Evolutionary conservation across 2,797 vertebrate species (phyloP).

Genomic region (Platyrinchus mystaceus): DNA sequence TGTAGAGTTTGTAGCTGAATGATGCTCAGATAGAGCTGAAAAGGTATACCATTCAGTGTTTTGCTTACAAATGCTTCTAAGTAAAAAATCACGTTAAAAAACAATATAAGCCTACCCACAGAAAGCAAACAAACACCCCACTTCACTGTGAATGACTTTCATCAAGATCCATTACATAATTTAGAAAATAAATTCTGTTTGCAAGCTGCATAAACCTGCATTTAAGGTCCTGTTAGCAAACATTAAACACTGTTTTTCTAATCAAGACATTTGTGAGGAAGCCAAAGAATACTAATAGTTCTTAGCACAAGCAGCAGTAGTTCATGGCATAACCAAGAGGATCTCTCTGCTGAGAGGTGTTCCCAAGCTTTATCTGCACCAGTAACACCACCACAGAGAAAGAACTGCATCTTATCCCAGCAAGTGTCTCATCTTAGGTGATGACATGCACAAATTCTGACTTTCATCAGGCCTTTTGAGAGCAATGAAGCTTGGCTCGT

Average conservation of each 20-base stretch:
- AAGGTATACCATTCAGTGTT: not conserved
- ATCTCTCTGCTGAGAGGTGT: not conserved
- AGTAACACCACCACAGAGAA: not conserved
- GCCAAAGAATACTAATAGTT: not conserved
- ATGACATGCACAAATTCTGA: not conserved
- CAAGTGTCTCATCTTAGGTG: not conserved
- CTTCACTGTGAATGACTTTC: not conserved
- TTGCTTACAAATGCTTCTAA: not conserved
- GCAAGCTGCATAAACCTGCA: slow-evolving; percentile 14
- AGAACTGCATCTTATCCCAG: not conserved
- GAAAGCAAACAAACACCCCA: slow-evolving; percentile 34
- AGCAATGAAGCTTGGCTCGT: not conserved
- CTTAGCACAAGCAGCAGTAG: not conserved
- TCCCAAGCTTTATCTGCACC: not conserved
- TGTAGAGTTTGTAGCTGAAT: not conserved
- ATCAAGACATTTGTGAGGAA: not conserved
- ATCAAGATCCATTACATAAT: not conserved
- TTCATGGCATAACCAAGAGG: not conserved
- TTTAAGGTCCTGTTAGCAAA: slow-evolving; percentile 19
- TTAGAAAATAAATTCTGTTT: slow-evolving; percentile 5
- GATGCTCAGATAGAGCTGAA: not conserved
- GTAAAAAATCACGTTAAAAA: not conserved
- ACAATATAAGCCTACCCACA: not conserved
- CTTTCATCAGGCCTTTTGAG: not conserved
- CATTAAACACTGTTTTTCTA: slow-evolving; percentile 30